Evolutionary conservation across 1,140 invertebrate genomes (phyloP).

Genomic region (Sitodiplosis mosellana): DNA sequence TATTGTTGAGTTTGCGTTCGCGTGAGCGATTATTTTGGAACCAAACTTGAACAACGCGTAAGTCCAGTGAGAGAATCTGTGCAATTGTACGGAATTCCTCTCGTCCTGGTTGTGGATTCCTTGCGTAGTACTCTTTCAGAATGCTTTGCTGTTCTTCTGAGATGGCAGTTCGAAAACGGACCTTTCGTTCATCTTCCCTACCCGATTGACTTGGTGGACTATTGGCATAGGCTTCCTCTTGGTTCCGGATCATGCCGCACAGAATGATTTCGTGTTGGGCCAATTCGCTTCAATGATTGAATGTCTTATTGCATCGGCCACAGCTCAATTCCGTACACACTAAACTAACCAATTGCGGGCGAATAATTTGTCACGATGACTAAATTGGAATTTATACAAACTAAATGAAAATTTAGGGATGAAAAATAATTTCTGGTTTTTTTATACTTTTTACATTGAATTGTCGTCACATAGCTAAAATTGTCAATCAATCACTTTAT

Average conservation of each 20-base stretch:
- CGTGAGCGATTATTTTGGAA: slow-evolving; percentile 94
- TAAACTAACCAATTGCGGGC: too few relatives aligned
- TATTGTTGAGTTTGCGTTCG: slow-evolving; percentile 48
- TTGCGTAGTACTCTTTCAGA: slow-evolving; percentile 70
- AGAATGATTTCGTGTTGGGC: slow-evolving; percentile 56
- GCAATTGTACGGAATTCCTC: slow-evolving; percentile 83
- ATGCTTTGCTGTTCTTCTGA: slow-evolving; percentile 82
- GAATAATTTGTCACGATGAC: too few relatives aligned
- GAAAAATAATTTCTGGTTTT: too few relatives aligned
- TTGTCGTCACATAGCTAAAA: too few relatives aligned
- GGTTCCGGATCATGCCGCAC: slow-evolving; percentile 29
- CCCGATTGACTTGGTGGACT: slow-evolving; percentile 22
- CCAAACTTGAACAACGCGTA: slow-evolving; percentile 92
- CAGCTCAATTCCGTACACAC: slow-evolving; percentile 28
- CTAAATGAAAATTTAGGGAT: too few relatives aligned
- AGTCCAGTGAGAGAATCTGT: slow-evolving; percentile 71
- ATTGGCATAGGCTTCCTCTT: slow-evolving; percentile 30
- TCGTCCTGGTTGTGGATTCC: slow-evolving; percentile 81
- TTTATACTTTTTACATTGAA: too few relatives aligned
- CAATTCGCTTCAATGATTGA: slow-evolving; percentile 38
- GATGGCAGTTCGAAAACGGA: slow-evolving; percentile 78
- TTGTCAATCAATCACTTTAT: too few relatives aligned
- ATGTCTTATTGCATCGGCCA: slow-evolving; percentile 36
- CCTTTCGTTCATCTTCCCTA: slow-evolving; percentile 47
- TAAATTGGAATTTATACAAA: too few relatives aligned